These are phyloP conservation scores for Ganaspis brasiliensis DNA, from an alignment of 2,888 invertebrate genomes.

Conservation along the genomic window DNA sequence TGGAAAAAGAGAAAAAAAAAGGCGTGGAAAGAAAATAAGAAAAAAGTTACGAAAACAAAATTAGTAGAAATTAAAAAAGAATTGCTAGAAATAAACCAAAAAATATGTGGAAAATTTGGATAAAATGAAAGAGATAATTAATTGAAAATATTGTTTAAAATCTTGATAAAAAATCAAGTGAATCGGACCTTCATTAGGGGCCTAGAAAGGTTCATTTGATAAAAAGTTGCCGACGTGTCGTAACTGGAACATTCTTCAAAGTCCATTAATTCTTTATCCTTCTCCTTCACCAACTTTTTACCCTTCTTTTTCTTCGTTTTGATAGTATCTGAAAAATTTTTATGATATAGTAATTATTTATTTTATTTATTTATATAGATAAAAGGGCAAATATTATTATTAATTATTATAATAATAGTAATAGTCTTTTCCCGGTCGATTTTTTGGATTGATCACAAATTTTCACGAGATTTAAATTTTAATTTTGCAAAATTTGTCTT, in stretches of 20 bases:
- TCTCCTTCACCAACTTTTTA: conserved; percentile 79
- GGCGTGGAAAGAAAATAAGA: not conserved
- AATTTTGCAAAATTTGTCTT: too few species aligned
- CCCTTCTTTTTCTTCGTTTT: conserved; percentile 74
- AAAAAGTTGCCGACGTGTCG: conserved; percentile 88
- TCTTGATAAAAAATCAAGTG: not conserved
- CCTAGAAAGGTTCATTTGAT: conserved; percentile 97
- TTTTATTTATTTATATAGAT: not conserved
- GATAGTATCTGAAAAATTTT: conserved; percentile 73
- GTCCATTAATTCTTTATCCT: conserved; percentile 80
- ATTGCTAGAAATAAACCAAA: too few species aligned
- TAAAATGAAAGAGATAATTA: too few species aligned
- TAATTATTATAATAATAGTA: too few species aligned
- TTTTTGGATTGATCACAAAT: too few species aligned
- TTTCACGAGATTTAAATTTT: too few species aligned
- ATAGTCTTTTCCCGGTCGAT: too few species aligned
- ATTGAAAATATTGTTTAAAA: too few species aligned
- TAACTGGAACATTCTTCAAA: conserved; percentile 87
- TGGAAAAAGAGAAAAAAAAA: not conserved
- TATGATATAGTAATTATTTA: too few species aligned
- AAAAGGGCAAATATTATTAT: too few species aligned
- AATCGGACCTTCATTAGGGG: conserved; percentile 90
- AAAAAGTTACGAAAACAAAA: not conserved
- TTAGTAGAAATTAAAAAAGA: too few species aligned
- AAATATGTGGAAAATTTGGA: too few species aligned